A percentile compares a stretch with the other conserved stretches of the same genome.
phyloP scores from a whole-genome alignment of 1,140 invertebrate species.

The Sinonovacula constricta region DNA sequence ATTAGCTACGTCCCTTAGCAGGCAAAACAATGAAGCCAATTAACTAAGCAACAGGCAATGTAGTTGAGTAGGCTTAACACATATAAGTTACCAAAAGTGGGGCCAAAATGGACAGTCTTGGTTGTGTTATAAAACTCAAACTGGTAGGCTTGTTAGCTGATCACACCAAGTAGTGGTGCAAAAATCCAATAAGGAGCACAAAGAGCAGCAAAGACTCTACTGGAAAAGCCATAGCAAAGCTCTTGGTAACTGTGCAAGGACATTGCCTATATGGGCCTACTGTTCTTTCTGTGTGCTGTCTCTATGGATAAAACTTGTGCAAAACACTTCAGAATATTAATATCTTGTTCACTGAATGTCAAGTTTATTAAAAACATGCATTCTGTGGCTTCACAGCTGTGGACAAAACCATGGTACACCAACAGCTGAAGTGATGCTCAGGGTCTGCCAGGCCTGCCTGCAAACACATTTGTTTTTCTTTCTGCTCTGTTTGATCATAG shows the following conservation, averaged over 20 bases:
- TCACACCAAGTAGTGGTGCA: background rate
- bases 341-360: too few relatives aligned
- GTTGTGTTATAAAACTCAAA: background rate
- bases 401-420: too few relatives aligned
- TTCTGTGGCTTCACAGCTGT: too few relatives aligned
- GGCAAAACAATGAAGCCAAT: too few relatives aligned
- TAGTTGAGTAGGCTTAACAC: background rate
- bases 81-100: too few relatives aligned
- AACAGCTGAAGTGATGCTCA: too few relatives aligned
- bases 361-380: too few relatives aligned
- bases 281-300: too few relatives aligned
- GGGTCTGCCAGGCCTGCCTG: slow-evolving; percentile 8
- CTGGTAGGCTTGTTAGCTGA: background rate
- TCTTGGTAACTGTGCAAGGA: too few relatives aligned
- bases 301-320: too few relatives aligned
- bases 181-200: background rate
- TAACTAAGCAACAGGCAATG: background rate
- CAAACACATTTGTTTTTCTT: background rate
- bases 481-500: background rate
- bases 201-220: background rate
- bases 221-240: slow-evolving; percentile 41
- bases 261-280: too few relatives aligned
- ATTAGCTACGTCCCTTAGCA: background rate
- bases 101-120: background rate
- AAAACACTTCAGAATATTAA: too few relatives aligned